Evolutionary conservation across 2,888 invertebrate species (phyloP).

Genomic region (Cyclophora albipunctata): DNA sequence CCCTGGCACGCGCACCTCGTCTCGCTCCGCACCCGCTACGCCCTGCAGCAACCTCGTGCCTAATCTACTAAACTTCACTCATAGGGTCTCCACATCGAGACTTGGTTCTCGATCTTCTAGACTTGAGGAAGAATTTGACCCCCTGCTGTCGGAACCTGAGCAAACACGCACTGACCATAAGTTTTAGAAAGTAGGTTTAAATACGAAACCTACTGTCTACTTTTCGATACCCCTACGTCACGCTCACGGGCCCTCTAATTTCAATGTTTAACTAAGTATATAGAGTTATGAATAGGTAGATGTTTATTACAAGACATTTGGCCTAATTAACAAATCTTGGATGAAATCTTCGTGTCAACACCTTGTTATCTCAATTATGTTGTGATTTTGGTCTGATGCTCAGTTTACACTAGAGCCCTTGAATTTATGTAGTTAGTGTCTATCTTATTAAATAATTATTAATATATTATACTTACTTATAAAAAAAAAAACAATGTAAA

Average conservation of each 20-base stretch:
- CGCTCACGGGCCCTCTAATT: background rate
- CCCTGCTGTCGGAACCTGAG: conserved; percentile 71
- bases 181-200: conserved; percentile 34
- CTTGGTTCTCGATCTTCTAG: conserved; percentile 63
- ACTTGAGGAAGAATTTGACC: conserved; percentile 77
- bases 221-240: background rate
- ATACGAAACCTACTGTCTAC: background rate
- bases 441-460: conserved; percentile 50
- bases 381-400: conserved; percentile 55
- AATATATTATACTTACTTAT: conserved; percentile 23
- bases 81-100: conserved; percentile 67
- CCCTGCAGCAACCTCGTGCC: conserved; percentile 83
- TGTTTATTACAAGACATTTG: conserved; percentile 5
- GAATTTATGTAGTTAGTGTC: conserved; percentile 46
- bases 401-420: conserved; percentile 48
- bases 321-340: conserved; percentile 13
- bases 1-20: conserved; percentile 77
- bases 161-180: conserved; percentile 50
- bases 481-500: conserved; percentile 26
- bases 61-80: conserved; percentile 76
- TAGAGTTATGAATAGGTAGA: background rate
- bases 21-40: conserved; percentile 87
- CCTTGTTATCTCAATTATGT: conserved; percentile 41
- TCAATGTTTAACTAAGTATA: background rate
- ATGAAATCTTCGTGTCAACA: conserved; percentile 23